These are phyloP conservation scores for Antheraea pernyi DNA, from an alignment of 1,140 invertebrate species.

Conservation along the genomic window DNA sequence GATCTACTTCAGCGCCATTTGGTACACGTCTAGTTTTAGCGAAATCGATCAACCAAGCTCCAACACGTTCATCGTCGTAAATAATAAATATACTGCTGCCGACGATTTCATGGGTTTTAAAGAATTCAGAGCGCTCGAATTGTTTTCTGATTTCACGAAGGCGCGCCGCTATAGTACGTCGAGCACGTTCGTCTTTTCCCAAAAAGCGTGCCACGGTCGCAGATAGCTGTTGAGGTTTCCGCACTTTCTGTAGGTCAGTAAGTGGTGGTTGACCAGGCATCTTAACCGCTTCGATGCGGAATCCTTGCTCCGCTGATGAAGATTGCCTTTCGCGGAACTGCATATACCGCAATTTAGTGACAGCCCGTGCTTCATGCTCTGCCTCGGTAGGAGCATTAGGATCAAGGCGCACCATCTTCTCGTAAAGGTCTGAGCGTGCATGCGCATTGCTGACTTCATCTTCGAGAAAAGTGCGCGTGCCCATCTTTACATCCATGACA, in stretches of 20 bases:
- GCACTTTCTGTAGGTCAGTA: conserved; percentile 88
- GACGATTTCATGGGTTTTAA: conserved; percentile 94
- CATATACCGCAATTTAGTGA: conserved; percentile 97
- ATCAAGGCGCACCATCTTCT: conserved; percentile 97
- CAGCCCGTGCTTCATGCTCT: conserved; percentile 88
- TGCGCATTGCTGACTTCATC: conserved; percentile 93
- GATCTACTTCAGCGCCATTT: conserved; percentile 84
- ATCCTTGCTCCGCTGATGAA: conserved; percentile 95
- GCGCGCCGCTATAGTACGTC: conserved; percentile 84
- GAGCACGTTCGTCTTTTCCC: conserved; percentile 82
- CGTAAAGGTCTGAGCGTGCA: conserved; percentile 89
- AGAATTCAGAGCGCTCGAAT: conserved; percentile 93
- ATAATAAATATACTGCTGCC: conserved; percentile 97
- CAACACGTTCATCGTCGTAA: conserved; percentile 91
- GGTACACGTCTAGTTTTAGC: conserved; percentile 93
- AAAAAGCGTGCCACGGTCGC: conserved; percentile 90
- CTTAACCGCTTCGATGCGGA: conserved; percentile 97
- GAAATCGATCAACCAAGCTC: conserved; percentile 98
- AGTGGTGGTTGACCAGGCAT: conserved; percentile 86
- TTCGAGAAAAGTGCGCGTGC: conserved; percentile 95
- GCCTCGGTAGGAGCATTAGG: conserved; percentile 90
- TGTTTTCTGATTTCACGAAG: conserved; percentile 88
- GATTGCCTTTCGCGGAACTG: conserved; percentile 96
- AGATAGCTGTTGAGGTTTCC: conserved; percentile 88
- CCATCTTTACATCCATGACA: conserved; percentile 97